Evolutionary conservation across 2,888 invertebrate species (phyloP).

Genomic region (Hecatera dysodea): DNA sequence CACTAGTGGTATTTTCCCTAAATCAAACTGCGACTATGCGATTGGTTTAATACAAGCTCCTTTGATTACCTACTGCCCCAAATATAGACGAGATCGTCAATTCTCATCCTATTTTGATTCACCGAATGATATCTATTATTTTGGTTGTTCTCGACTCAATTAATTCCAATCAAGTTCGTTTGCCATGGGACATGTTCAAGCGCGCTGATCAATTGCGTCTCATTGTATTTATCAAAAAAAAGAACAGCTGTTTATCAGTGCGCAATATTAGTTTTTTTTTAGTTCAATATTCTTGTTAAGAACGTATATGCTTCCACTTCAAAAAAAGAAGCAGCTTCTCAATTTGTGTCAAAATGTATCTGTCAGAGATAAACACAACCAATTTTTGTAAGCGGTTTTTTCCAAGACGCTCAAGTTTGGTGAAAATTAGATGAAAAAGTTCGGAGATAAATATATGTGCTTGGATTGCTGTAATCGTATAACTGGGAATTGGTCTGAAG

Average conservation of each 20-base stretch:
- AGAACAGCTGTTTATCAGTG: slow-evolving; percentile 9
- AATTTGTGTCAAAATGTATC: too few relatives aligned
- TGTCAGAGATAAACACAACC: too few relatives aligned
- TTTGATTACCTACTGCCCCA: not conserved
- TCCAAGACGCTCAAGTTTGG: too few relatives aligned
- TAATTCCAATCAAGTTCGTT: slow-evolving; percentile 47
- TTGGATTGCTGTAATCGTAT: too few relatives aligned
- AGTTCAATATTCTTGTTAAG: too few relatives aligned
- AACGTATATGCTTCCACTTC: too few relatives aligned
- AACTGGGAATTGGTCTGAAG: too few relatives aligned
- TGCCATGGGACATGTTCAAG: slow-evolving; percentile 2
- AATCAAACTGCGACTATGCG: not conserved
- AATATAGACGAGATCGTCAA: not conserved
- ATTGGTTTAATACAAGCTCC: not conserved
- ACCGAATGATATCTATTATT: slow-evolving; percentile 27
- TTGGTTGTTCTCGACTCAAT: slow-evolving; percentile 19
- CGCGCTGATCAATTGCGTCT: slow-evolving; percentile 41
- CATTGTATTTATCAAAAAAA: slow-evolving; percentile 7
- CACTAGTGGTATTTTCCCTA: not conserved
- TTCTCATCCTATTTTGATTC: not conserved
- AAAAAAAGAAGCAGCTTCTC: too few relatives aligned
- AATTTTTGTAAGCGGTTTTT: not conserved
- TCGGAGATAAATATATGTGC: too few relatives aligned
- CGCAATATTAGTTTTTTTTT: not conserved
- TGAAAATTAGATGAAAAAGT: too few relatives aligned